Base-by-base conservation (phyloP, 1,140 invertebrate genomes). In the Pentalonia nigronervosa region DNA sequence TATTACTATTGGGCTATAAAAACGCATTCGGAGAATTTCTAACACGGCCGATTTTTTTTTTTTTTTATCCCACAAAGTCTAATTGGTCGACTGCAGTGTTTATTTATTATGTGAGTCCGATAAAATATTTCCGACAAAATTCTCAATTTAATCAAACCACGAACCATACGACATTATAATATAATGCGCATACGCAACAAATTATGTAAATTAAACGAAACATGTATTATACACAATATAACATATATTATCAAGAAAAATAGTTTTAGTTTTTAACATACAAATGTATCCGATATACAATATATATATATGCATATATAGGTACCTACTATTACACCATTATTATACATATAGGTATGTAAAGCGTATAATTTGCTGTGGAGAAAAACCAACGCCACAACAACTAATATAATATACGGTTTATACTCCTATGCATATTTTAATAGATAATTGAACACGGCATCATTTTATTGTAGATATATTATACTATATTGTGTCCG, bases 201-300 rank as follows among this genome's bases (percentile, higher is more conserved):
- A 87, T 87, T 87, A 87, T 87, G 86, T 87, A 87, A 87, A 87
- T 87, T 87, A 48, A 48, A 87, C 30, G 30, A 87, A 48, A 87
- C 47, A 47, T 87, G 34, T 20, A 36, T 83, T 48, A 34, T 48
- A 87, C 30, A 48, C 30, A 87, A n/a, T 34, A 87, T 48, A 48
- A 87, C 86, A 30, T 87, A 87, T 76, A 76, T 76, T 76, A n/a
- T 76, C 30, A 11, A 87, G 86, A 87, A 87, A 87, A 87, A 48
- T 30, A 21, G 86, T 87, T 87, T 87, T 86, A 47, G 84, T 48
- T 86, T 86, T 86, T 86, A 86, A 47, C 84, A 86, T 86, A 86
- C 17, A 48, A 86, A 48, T 86, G 45, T 45, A 86, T 86, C 4
- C 4, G 60, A 76, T 30, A n/a, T 76, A n/a, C 30, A 67, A 60